Percentiles rank a stretch among this genome's conserved stretches.
These are phyloP conservation scores for Litocranius walleri DNA, from an alignment of 2,113 vertebrate genomes.

Conservation along the genomic window DNA sequence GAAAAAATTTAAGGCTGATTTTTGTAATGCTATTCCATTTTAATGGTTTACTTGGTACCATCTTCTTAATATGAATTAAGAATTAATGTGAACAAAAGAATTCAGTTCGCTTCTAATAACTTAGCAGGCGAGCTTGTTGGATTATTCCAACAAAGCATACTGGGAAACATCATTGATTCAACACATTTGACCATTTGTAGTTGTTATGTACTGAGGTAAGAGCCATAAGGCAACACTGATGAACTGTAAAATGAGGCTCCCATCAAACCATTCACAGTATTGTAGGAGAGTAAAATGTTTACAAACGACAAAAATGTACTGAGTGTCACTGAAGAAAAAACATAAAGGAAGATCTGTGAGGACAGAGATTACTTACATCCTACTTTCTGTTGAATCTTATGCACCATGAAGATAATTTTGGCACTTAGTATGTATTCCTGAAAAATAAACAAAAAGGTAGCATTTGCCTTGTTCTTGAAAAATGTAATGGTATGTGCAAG, in stretches of 20 bases:
- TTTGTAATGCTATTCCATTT: neutral
- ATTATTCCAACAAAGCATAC: neutral
- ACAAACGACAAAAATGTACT: neutral
- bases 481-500: neutral
- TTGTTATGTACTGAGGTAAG: neutral
- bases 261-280: neutral
- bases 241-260: neutral
- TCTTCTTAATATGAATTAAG: slow-evolving; percentile 23
- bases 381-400: neutral
- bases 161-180: neutral
- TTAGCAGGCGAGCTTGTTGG: neutral
- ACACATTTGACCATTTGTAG: neutral
- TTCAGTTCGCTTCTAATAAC: neutral
- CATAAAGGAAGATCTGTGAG: neutral
- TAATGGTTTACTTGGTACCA: neutral
- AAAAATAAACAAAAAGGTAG: neutral
- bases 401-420: neutral
- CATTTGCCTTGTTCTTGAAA: neutral
- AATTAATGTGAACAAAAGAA: neutral
- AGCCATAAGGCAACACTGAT: neutral
- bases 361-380: neutral
- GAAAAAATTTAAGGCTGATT: neutral
- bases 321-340: neutral
- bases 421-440: neutral
- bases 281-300: neutral